Conservation (phyloP, 2,797 vertebrate genomes). For the Scarus forsteni region DNA sequence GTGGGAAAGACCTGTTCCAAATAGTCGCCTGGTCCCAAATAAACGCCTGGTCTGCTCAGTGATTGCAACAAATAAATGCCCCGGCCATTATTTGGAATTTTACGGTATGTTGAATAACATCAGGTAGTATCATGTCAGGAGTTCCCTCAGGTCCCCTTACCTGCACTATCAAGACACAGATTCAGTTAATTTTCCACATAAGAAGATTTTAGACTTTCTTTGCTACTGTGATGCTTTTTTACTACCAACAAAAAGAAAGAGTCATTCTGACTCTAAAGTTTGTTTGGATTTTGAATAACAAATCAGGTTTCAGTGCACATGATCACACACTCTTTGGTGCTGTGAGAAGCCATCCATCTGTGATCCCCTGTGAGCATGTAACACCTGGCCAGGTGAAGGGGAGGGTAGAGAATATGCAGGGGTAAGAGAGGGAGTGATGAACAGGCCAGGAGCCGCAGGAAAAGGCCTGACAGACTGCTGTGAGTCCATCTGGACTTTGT, state of each 20-base stretch:
- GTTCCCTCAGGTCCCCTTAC: too few relatives aligned
- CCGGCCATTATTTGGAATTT: too few relatives aligned
- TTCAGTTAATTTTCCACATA: neutral
- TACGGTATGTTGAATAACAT: too few relatives aligned
- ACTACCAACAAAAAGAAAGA: neutral
- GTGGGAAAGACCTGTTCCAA: too few relatives aligned
- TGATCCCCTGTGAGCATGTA: constrained; percentile 34
- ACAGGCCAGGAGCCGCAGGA: constrained; percentile 40
- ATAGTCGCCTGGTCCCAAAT: too few relatives aligned
- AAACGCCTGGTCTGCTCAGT: too few relatives aligned
- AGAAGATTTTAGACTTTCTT: neutral
- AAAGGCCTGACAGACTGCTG: constrained; percentile 57
- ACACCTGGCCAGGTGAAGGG: constrained; percentile 68
- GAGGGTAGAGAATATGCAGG: constrained; percentile 19
- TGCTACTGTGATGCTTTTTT: neutral
- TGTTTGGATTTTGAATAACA: neutral
- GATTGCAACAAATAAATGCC: too few relatives aligned
- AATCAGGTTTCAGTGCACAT: neutral
- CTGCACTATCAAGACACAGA: neutral
- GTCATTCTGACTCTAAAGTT: neutral
- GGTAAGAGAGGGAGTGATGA: constrained; percentile 39
- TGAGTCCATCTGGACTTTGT: constrained; percentile 75
- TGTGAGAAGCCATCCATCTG: constrained; percentile 42
- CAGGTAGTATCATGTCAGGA: too few relatives aligned
- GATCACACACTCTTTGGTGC: neutral